Base-by-base conservation (phyloP, 2,113 vertebrate genomes). In the Catharus minimus region DNA sequence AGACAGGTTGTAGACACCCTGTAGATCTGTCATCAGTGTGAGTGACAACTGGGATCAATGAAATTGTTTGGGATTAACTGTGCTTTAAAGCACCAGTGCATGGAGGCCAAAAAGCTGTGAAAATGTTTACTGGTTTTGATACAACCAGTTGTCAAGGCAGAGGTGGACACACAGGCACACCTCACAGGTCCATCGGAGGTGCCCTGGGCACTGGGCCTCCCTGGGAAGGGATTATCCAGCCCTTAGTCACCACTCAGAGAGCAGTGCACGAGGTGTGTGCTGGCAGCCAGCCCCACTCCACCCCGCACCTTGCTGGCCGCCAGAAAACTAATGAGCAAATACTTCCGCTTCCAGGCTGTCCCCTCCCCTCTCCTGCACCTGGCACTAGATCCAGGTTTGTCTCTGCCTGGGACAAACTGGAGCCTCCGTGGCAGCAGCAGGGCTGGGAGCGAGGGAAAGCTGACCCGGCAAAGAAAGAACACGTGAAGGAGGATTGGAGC, bases 291-390 rank as follows among this genome's bases (percentile, higher is more conserved):
- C 78, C 81, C 2, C 1, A 72, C 36, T 65, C 83, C 88, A 62
- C 69, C 69, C 74, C 41, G 53, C 38, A 28, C 66, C 21, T 79
- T 15, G 21, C 69, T 47, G 66, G 4, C 7, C 52, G 89, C 78
- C 65, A 93, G 67, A 90, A 82, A 88, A 47, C 16, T 49, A 86
- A 52, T 12, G 75, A 94, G 65, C 66, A 80, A 93, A 92, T 13
- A 82, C 65, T 95, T 96, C 95, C 74, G 22, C 85, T 81, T 91
- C 9, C 83, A 52, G 38, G 22, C 46, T 60, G 67, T 71, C 77
- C 93, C 92, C 84, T 92, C 74, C 93, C 90, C 72, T 86, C 73
- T 75, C 33, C 33, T 22, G 13, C 38, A 92, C 79, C 86, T 88
- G 66, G 36, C 22, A 21, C 60, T 21, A 5, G 52, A 15, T n/a